A percentile compares a stretch with the other conserved stretches of the same genome.
Evolutionary conservation across 2,888 invertebrate species (phyloP).

Genomic region (Lepidonotus clava): DNA sequence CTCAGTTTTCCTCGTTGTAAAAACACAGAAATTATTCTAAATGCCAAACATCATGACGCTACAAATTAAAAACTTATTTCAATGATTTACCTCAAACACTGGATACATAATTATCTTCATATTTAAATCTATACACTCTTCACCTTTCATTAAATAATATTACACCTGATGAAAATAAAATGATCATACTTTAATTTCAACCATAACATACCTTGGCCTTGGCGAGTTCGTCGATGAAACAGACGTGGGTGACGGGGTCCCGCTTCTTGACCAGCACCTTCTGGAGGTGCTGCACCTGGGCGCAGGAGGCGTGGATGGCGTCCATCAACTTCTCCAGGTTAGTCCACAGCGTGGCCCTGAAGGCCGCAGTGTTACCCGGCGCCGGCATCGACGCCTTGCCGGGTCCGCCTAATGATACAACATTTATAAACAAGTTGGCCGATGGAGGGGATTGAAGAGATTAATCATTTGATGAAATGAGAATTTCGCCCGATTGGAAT

Average conservation of each 20-base stretch:
- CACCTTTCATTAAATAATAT: no score
- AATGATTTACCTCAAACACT: no score
- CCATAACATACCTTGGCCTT: slow-evolving; percentile 66
- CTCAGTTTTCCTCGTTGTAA: no score
- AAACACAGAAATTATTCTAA: no score
- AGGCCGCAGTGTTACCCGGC: slow-evolving; percentile 83
- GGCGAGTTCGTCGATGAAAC: slow-evolving; percentile 83
- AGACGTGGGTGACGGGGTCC: slow-evolving; percentile 82
- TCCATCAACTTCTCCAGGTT: slow-evolving; percentile 93
- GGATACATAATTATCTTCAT: no score
- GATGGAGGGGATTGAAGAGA: no score
- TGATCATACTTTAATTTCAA: background rate
- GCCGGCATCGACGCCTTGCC: slow-evolving; percentile 84
- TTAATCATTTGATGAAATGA: no score
- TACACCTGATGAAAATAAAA: no score
- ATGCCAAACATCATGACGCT: no score
- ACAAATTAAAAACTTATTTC: no score
- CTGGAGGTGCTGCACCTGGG: slow-evolving; percentile 82
- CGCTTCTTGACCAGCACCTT: slow-evolving; percentile 82
- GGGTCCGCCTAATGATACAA: slow-evolving; percentile 71
- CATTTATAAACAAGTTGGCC: background rate
- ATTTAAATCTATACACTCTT: no score
- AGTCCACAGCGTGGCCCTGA: slow-evolving; percentile 89
- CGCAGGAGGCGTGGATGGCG: slow-evolving; percentile 81
- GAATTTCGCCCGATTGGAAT: no score